Base-by-base conservation (phyloP, 2,888 invertebrate genomes). In the Cosmorhoe ocellata region DNA sequence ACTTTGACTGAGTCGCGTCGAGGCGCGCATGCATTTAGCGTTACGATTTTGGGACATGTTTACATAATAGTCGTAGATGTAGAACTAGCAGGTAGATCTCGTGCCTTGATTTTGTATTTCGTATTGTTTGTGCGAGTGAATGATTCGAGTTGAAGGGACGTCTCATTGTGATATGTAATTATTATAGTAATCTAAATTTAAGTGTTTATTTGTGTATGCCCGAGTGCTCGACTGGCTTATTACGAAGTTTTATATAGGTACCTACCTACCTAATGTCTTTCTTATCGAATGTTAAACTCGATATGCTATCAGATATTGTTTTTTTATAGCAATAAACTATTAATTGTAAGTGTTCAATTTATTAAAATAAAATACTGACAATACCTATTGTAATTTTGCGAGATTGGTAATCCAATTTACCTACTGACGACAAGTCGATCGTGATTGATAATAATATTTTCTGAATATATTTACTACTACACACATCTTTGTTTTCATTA, bases 111-210 rank as follows among this genome's bases (percentile, higher is more conserved):
- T 84, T 82, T 83, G 74, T 82, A 81, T 76, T 81, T 78, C 77
- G 72, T 82, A 81, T 79, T 81, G 77, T 80, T 79, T 74, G 81
- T 87, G 86, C 79, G 83, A 82, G 82, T 85, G 83, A 78, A 77
- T 79, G 75, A 71, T 79, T 24, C 6, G 24, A 24, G 80, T 80
- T 78, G 80, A 83, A 81, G 83, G 82, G 84, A 86, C 82, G 86
- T 86, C 86, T 87, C 88, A 89, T 86, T 90, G 89, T 90, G 89
- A 90, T 90, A 90, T 90, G 86, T 90, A 88, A 90, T 88, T 90
- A 89, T 84, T 87, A 85, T 84, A 76, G 60, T 76, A 84, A 85
- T 85, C 88, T 88, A 88, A 88, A 87, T 87, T 24, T 89, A 87
- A 88, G 87, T 86, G 84, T 84, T 81, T 87, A 84, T 81, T n/a